Percentiles rank a stretch among this genome's conserved stretches.
Conservation (phyloP, 2,888 invertebrate genomes). For the Euzophera pinguis region DNA sequence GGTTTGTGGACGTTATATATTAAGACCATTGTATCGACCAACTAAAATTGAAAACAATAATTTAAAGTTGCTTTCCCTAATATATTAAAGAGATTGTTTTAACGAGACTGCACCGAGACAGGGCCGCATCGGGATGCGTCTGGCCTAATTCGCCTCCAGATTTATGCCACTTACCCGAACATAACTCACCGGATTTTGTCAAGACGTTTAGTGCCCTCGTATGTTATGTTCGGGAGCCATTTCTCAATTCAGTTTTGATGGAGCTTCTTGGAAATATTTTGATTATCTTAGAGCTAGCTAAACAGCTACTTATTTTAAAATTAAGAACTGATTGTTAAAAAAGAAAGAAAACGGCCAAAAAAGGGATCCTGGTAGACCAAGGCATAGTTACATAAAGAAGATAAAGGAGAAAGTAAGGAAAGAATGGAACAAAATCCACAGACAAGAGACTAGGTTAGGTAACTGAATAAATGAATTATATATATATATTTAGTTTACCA, state of each 20-base stretch:
- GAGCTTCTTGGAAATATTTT: not conserved
- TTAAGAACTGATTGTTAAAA: too few species aligned
- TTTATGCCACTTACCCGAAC: conserved; percentile 4
- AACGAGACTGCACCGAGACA: not conserved
- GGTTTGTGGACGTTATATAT: too few species aligned
- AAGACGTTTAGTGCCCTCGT: conserved; percentile 1
- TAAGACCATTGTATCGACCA: too few species aligned
- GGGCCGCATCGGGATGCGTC: not conserved
- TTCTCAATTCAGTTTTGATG: not conserved
- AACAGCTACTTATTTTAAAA: not conserved
- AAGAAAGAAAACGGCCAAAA: too few species aligned
- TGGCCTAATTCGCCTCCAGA: not conserved
- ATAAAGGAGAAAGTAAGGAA: too few species aligned
- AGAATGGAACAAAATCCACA: too few species aligned
- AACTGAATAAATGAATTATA: too few species aligned
- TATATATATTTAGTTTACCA: too few species aligned
- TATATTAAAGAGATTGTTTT: not conserved
- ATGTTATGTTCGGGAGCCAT: not conserved
- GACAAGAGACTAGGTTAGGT: too few species aligned
- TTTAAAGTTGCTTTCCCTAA: not conserved
- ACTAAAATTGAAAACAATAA: not conserved
- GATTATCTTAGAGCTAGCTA: not conserved
- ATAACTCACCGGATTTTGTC: conserved; percentile 6
- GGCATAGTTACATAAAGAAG: too few species aligned
- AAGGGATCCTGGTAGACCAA: too few species aligned